phyloP scores from a whole-genome alignment of 2,797 vertebrate species.

The Onychomys torridus region DNA sequence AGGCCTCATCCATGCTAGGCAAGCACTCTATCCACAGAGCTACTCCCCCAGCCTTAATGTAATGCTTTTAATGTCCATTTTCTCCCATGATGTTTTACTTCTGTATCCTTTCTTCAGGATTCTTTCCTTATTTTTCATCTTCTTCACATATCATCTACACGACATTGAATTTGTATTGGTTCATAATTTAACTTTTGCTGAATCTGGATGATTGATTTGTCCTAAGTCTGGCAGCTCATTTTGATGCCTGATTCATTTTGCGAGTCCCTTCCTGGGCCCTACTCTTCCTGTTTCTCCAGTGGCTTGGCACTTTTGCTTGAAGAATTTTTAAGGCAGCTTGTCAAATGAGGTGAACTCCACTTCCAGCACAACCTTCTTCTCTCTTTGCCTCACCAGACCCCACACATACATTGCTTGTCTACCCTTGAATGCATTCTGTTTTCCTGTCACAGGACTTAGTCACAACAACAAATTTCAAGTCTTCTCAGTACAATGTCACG shows the following conservation, averaged over 20 bases:
- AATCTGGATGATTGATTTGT: not conserved
- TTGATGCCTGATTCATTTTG: constrained; percentile 29
- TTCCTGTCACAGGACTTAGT: not conserved
- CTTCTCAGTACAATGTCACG: not conserved
- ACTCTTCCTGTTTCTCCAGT: not conserved
- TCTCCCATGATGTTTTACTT: not conserved
- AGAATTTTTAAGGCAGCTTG: not conserved
- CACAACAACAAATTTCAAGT: not conserved
- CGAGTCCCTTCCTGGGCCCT: not conserved
- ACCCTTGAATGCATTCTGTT: not conserved
- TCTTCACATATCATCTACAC: not conserved
- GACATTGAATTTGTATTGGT: not conserved
- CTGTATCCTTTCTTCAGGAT: not conserved
- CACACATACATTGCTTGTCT: not conserved
- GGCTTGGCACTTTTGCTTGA: not conserved
- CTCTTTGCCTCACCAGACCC: not conserved
- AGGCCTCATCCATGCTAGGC: not conserved
- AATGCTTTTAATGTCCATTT: not conserved
- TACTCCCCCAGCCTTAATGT: not conserved
- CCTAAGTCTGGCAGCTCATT: not conserved
- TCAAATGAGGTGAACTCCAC: not conserved
- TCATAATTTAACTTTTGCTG: constrained; percentile 25
- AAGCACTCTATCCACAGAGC: not conserved
- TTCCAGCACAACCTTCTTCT: not conserved
- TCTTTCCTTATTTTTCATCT: not conserved